These are phyloP conservation scores for Parasteatoda lunata DNA, from an alignment of 2,888 invertebrate species.

Conservation along the genomic window DNA sequence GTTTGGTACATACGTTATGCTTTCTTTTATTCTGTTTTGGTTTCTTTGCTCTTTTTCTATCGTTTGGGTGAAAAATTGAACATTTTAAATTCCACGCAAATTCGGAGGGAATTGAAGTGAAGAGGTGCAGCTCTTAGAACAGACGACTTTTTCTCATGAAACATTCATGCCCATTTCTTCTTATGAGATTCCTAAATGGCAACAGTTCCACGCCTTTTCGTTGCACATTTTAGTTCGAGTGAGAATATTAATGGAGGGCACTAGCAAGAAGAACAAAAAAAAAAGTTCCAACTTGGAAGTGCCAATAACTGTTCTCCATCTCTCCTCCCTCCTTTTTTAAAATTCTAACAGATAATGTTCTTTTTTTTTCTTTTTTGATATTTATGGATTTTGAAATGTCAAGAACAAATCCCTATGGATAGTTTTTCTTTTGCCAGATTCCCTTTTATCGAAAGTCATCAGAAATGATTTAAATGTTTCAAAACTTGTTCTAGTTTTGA, in stretches of 20 bases:
- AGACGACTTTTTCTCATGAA: conserved; percentile 28
- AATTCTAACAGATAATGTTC: conserved; percentile 30
- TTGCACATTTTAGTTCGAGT: neutral
- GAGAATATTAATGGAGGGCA: conserved; percentile 29
- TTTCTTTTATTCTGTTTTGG: conserved; percentile 3
- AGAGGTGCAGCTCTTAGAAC: neutral
- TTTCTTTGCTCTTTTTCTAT: neutral
- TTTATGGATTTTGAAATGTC: conserved; percentile 38
- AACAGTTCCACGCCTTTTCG: conserved; percentile 7
- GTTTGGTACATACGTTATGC: neutral
- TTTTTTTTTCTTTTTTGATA: conserved; percentile 18
- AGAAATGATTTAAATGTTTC: neutral
- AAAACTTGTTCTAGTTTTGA: neutral
- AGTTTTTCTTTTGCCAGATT: neutral
- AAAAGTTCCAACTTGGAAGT: conserved; percentile 18
- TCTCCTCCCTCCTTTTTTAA: conserved; percentile 7
- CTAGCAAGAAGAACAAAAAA: conserved; percentile 8
- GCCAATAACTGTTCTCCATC: conserved; percentile 22
- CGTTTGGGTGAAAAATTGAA: neutral
- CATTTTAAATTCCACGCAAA: conserved; percentile 26
- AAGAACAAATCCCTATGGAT: conserved; percentile 21
- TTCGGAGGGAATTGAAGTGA: conserved; percentile 8
- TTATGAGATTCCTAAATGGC: conserved; percentile 33
- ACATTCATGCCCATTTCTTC: conserved; percentile 43
- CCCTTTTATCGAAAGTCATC: neutral